A percentile compares a stretch with the other conserved stretches of the same genome.
phyloP scores from a whole-genome alignment of 2,797 vertebrate species.

The Morus bassanus region DNA sequence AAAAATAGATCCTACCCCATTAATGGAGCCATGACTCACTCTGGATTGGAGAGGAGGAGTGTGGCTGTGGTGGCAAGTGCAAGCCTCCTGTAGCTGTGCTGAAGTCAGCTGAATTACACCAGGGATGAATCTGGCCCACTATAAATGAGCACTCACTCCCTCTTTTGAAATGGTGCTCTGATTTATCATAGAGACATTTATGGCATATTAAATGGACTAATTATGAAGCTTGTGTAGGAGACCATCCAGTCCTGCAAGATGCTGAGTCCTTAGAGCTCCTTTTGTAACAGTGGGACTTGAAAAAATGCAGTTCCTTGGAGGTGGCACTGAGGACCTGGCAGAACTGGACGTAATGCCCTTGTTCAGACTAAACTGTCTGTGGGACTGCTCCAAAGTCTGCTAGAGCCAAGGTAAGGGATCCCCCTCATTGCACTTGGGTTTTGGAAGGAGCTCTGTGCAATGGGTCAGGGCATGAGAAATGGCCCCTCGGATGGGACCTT shows the following conservation, averaged over 20 bases:
- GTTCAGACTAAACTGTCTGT: neutral
- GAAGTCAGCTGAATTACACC: neutral
- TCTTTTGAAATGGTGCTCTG: neutral
- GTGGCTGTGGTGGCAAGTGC: neutral
- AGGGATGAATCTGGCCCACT: neutral
- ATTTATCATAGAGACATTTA: neutral
- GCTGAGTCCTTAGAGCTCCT: neutral
- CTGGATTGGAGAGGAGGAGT: neutral
- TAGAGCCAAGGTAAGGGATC: neutral
- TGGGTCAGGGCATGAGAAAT: neutral
- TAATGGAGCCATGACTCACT: conserved; percentile 15
- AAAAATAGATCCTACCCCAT: conserved; percentile 39
- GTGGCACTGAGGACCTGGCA: neutral
- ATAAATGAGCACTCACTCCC: neutral
- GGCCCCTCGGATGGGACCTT: neutral
- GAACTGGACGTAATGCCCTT: neutral
- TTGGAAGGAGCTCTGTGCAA: neutral
- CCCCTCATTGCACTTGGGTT: neutral
- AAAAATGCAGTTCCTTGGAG: neutral
- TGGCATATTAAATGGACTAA: neutral
- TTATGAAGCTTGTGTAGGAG: neutral
- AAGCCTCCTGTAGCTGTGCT: neutral
- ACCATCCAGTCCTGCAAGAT: neutral
- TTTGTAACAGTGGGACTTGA: neutral
- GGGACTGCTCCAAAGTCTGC: neutral